A percentile compares a stretch with the other conserved stretches of the same genome.
Evolutionary conservation across 2,113 vertebrate genomes (phyloP).

Genomic region (Baryphthengus martii): DNA sequence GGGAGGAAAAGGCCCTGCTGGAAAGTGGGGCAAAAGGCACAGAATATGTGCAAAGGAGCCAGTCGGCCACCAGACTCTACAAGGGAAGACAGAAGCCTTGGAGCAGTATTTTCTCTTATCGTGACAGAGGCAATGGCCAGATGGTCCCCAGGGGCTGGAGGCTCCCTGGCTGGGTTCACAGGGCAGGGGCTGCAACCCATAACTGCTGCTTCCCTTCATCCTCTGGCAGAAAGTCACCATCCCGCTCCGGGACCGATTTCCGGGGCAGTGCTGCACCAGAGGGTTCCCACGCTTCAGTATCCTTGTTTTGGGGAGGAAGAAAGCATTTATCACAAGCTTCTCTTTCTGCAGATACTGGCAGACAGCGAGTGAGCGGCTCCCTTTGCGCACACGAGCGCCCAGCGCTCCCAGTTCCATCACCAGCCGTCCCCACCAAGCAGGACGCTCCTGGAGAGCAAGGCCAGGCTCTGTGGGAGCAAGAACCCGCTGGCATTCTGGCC

Average conservation of each 20-base stretch:
- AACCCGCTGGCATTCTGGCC: background rate
- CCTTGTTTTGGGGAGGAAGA: background rate
- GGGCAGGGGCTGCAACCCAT: background rate
- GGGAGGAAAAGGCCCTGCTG: background rate
- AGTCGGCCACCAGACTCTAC: background rate
- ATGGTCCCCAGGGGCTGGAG: background rate
- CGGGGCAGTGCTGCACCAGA: background rate
- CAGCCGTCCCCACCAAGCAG: background rate
- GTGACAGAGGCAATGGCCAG: fast-evolving
- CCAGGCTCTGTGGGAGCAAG: background rate
- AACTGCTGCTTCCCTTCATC: background rate
- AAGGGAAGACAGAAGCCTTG: background rate
- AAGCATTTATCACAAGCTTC: fast-evolving
- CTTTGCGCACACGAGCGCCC: background rate
- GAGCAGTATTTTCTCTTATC: background rate
- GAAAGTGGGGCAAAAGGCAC: background rate
- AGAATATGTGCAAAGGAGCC: fast-evolving
- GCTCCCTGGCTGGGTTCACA: background rate
- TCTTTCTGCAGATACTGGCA: background rate
- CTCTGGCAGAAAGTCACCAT: background rate
- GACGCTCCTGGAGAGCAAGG: background rate
- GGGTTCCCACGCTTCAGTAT: background rate
- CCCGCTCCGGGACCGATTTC: background rate
- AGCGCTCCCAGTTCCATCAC: background rate
- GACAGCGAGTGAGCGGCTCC: background rate